Evolutionary conservation across 1,140 invertebrate species (phyloP), one percentile per base, ranked within the genome.

Genomic region (Scaptomyza graminum): DNA sequence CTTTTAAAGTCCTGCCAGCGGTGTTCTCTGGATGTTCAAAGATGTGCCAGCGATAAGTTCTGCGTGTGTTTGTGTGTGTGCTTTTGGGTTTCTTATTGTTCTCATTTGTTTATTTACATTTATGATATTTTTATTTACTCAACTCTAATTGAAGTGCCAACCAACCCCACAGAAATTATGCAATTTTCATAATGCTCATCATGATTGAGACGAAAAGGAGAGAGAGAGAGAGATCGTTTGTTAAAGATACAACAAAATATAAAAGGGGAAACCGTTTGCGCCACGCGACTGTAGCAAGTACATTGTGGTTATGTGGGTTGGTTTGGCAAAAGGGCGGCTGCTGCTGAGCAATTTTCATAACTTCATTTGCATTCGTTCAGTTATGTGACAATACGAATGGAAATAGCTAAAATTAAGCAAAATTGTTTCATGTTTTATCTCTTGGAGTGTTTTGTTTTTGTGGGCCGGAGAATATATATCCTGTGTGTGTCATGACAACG

Each of bases 121-220:
- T 85, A 34, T 34, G 31, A 6, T 34, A 69, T 71, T 82, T 85
- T 75, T 87, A 87, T 85, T 78, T 69, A 56, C 66, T 59, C 60
- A 55, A 52, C 76, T 76, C 76, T 88, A 88, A 88, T 88, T 83
- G 83, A 88, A 88, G 83, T 88, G 79, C 56, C 77, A 77, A 68
- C 34, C 76, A 84, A 79, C 80, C 81, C 81, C 80, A 80, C 70
- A 43, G 28, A 70, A 76, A 88, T 89, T 88, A 88, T 88, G 79
- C 84, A 88, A 88, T 88, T 88, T 82, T 79, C 83, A 77, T 88
- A 88, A 87, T 87, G 75, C 63, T 63, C 68, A 63, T 62, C 82
- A 49, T 74, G 76, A 85, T 85, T 78, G 71, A 82, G 55, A 31
- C 28, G 28, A 31, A 5, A 25, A 2, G 2, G 25, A 39, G 37